Conservation (phyloP, 2,113 vertebrate species). For the Colinus virginianus region DNA sequence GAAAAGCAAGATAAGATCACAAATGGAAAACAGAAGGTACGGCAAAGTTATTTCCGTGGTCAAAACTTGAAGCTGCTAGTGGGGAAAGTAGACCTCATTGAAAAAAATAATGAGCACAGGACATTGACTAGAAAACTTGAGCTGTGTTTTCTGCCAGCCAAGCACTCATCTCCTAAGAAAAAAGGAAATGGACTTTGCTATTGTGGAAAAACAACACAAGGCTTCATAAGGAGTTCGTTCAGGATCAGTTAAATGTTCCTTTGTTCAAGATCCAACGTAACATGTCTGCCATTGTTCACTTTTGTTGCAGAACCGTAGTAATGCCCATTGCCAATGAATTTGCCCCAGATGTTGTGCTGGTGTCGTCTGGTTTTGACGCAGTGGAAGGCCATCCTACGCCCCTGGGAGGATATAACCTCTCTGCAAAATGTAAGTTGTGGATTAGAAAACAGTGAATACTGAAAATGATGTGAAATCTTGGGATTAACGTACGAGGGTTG, state of each 20-base stretch:
- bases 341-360: slow-evolving; percentile 93
- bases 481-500: neutral
- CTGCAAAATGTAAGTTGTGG: slow-evolving; percentile 90
- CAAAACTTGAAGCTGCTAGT: neutral
- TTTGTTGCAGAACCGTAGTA: slow-evolving; percentile 87
- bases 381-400: slow-evolving; percentile 94
- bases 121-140: neutral
- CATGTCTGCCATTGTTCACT: neutral
- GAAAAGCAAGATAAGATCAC: neutral
- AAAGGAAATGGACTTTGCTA: neutral
- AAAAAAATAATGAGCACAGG: neutral
- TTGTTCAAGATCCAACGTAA: neutral
- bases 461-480: neutral
- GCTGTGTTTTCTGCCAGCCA: neutral
- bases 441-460: neutral
- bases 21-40: neutral
- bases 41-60: neutral
- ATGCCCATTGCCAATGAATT: slow-evolving; percentile 97
- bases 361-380: slow-evolving; percentile 94
- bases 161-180: neutral
- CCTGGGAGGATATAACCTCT: slow-evolving; percentile 92
- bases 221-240: neutral
- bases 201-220: rapidly evolving
- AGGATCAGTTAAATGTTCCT: neutral
- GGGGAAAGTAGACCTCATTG: neutral